Conservation (phyloP, 2,797 vertebrate species). For the Margarornis squamiger region DNA sequence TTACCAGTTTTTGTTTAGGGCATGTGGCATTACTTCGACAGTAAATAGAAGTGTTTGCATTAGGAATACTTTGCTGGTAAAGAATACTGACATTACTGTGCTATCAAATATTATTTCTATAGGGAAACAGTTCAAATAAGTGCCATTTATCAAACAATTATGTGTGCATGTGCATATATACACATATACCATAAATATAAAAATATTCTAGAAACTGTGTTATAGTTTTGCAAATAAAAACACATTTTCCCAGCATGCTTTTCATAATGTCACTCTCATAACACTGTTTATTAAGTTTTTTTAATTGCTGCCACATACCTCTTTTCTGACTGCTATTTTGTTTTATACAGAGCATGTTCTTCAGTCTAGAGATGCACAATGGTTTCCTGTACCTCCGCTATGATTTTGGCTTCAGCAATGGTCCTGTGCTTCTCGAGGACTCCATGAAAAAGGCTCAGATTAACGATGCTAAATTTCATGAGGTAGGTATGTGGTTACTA, state of each 20-base stretch:
- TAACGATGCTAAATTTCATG: slow-evolving; percentile 94
- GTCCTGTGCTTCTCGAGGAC: slow-evolving; percentile 85
- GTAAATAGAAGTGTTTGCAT: background rate
- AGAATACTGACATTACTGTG: background rate
- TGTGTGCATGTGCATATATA: background rate
- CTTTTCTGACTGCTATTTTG: slow-evolving; percentile 32
- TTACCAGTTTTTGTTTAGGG: background rate
- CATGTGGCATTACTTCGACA: background rate
- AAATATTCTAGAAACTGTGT: background rate
- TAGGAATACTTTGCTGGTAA: background rate
- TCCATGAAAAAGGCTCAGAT: slow-evolving; percentile 87
- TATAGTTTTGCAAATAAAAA: background rate
- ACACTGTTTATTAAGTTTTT: background rate
- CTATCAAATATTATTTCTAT: background rate
- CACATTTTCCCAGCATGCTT: background rate
- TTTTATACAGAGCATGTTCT: slow-evolving; percentile 86
- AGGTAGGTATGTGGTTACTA: slow-evolving; percentile 77
- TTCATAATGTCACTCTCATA: background rate
- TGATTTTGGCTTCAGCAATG: slow-evolving; percentile 89
- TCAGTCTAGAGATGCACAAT: slow-evolving; percentile 90
- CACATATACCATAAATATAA: background rate
- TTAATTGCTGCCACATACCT: background rate
- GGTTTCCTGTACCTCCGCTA: slow-evolving; percentile 91
- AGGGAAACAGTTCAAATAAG: background rate
- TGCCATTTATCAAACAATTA: background rate